These are phyloP conservation scores for Atherix ibis DNA, from an alignment of 2,888 invertebrate genomes.

Conservation along the genomic window DNA sequence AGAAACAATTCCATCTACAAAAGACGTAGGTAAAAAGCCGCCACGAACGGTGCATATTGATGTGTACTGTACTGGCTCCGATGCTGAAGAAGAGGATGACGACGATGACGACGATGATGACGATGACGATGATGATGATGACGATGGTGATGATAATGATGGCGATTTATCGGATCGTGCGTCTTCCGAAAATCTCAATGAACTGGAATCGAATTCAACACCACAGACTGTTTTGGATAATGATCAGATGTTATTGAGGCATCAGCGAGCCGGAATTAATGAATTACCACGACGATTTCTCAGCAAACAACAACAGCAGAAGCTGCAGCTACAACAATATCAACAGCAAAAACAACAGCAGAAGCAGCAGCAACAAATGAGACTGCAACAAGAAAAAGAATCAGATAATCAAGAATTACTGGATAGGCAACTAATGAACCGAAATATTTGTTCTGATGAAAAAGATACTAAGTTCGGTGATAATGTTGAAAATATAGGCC, in stretches of 20 bases:
- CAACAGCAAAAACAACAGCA: conserved; percentile 3
- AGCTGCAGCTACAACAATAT: conserved; percentile 12
- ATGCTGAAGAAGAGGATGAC: conserved; percentile 28
- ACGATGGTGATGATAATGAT: neutral
- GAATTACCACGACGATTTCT: conserved; percentile 34
- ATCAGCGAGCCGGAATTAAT: conserved; percentile 34
- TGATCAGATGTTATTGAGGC: conserved; percentile 41
- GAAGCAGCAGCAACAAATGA: conserved; percentile 10
- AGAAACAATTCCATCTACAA: no score
- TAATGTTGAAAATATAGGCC: conserved; percentile 19
- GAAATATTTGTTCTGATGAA: no score
- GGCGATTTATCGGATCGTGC: conserved; percentile 20
- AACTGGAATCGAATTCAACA: conserved; percentile 36
- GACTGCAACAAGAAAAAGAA: no score
- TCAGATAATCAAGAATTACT: conserved; percentile 1
- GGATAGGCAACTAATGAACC: neutral
- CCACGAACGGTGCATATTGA: conserved; percentile 58
- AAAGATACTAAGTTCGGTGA: no score
- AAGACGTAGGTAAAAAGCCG: conserved; percentile 24
- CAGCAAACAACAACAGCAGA: conserved; percentile 2
- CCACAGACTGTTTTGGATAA: conserved; percentile 50
- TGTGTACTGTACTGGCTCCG: conserved; percentile 56
- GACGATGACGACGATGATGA: conserved; percentile 22
- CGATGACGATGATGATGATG: conserved; percentile 11
- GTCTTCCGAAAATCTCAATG: conserved; percentile 19